phyloP scores from a whole-genome alignment of 2,888 invertebrate species.

The Campopleginae sp. region DNA sequence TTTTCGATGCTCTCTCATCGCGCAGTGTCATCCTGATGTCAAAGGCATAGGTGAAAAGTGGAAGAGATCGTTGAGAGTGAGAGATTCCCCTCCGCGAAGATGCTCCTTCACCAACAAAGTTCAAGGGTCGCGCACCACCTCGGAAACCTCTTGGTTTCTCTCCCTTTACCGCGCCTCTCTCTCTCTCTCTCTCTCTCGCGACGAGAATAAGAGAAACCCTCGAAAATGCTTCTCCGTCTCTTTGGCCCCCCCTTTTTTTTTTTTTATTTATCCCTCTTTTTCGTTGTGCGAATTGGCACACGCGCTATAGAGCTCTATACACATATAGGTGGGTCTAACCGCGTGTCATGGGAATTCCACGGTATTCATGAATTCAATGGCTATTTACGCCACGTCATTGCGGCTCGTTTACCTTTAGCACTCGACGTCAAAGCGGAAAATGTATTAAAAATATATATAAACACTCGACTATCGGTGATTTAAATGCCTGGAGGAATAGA shows the following conservation, averaged over 20 bases:
- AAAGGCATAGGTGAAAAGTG: background rate
- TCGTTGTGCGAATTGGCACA: constrained; percentile 43
- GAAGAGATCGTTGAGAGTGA: background rate
- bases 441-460: constrained; percentile 15
- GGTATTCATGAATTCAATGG: constrained; percentile 70
- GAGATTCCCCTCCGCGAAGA: constrained; percentile 33
- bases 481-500: background rate
- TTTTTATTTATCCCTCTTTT: constrained; percentile 61
- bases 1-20: constrained; percentile 56
- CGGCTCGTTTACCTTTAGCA: constrained; percentile 68
- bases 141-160: constrained; percentile 60
- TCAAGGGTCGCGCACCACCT: constrained; percentile 63
- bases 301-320: constrained; percentile 29
- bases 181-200: too few species aligned
- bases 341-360: constrained; percentile 66
- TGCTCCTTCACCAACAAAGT: constrained; percentile 61
- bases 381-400: constrained; percentile 72
- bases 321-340: constrained; percentile 5
- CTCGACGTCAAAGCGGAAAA: constrained; percentile 50
- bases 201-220: constrained; percentile 49
- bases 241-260: constrained; percentile 62
- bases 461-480: background rate
- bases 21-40: constrained; percentile 14
- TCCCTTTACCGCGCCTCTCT: constrained; percentile 52
- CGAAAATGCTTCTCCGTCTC: constrained; percentile 62